Evolutionary conservation across 2,113 vertebrate species (phyloP).

Genomic region (Perca fluviatilis): DNA sequence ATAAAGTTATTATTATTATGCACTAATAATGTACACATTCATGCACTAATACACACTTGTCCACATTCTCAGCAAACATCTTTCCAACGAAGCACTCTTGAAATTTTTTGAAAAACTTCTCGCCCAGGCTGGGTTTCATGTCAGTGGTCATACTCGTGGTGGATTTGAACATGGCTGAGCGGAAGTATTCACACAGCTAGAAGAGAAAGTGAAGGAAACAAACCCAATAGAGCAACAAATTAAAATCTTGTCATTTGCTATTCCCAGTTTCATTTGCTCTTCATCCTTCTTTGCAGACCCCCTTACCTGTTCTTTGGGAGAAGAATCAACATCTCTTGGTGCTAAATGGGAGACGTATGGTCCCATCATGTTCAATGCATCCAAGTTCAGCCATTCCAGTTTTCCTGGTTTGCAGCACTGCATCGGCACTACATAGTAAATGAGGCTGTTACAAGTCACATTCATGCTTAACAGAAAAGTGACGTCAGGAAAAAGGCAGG

Average conservation of each 20-base stretch:
- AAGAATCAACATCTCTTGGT: conserved; percentile 58
- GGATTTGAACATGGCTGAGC: conserved; percentile 5
- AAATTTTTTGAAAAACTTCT: conserved; percentile 44
- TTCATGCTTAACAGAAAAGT: neutral
- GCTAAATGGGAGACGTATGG: conserved; percentile 58
- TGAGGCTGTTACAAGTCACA: neutral
- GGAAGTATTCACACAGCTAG: conserved; percentile 72
- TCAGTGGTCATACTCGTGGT: neutral
- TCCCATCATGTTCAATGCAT: conserved; percentile 68
- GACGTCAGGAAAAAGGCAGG: neutral
- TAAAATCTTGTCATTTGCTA: neutral
- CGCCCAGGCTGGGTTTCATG: conserved; percentile 52
- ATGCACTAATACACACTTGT: conserved; percentile 58
- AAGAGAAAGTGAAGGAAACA: conserved; percentile 14
- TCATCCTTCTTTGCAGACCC: neutral
- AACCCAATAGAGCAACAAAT: neutral
- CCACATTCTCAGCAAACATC: conserved; percentile 18
- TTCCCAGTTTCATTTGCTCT: neutral
- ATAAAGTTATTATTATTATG: neutral
- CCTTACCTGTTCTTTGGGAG: conserved; percentile 62
- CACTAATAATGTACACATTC: neutral
- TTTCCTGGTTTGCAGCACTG: conserved; percentile 38
- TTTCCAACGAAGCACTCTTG: conserved; percentile 37
- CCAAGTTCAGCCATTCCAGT: conserved; percentile 62
- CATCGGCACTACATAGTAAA: neutral